Evolutionary conservation across 2,113 vertebrate species (phyloP).

Genomic region (Suncus etruscus): DNA sequence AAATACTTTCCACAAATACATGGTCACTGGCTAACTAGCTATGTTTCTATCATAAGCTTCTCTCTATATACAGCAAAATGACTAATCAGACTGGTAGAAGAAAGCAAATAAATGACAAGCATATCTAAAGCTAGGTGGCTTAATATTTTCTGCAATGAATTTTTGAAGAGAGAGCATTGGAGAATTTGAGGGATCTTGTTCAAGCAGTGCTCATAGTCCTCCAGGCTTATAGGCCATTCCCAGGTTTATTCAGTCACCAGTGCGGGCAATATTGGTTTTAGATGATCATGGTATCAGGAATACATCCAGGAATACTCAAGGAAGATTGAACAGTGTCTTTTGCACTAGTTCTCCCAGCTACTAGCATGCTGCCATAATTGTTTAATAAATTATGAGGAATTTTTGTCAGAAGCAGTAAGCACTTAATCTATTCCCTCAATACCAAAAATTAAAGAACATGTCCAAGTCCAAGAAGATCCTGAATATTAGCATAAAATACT

Average conservation of each 20-base stretch:
- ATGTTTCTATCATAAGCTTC: neutral
- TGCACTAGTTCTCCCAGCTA: no score
- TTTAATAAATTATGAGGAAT: neutral
- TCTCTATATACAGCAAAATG: neutral
- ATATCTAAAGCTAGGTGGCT: neutral
- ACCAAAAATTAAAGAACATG: neutral
- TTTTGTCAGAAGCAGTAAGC: conserved; percentile 39
- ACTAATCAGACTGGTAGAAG: no score
- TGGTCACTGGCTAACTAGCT: neutral
- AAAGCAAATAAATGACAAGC: conserved; percentile 1
- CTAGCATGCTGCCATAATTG: no score
- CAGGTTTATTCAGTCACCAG: no score
- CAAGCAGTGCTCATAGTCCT: no score
- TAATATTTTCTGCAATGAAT: conserved; percentile 6
- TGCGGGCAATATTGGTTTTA: no score
- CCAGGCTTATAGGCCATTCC: no score
- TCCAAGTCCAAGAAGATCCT: neutral
- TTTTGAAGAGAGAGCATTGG: neutral
- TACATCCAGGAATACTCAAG: no score
- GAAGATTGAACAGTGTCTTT: neutral
- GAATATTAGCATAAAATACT: neutral
- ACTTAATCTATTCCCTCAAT: neutral
- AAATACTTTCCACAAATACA: neutral
- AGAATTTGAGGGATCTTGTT: neutral
- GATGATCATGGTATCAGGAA: no score